Evolutionary conservation across 2,888 invertebrate species (phyloP).

Genomic region (Sesamia inferens): DNA sequence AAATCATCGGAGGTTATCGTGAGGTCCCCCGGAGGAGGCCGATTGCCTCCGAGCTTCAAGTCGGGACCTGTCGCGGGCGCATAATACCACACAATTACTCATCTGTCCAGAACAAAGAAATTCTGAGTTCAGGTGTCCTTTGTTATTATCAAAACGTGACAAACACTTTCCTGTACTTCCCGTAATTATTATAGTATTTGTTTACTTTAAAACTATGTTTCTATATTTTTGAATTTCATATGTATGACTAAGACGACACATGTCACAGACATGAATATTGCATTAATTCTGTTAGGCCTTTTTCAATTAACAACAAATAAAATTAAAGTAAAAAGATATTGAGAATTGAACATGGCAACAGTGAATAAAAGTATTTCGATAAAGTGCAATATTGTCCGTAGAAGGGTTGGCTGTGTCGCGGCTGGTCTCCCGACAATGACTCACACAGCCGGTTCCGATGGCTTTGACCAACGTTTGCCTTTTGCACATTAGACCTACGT

Average conservation of each 20-base stretch:
- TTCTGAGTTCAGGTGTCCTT: constrained; percentile 57
- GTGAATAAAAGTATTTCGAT: constrained; percentile 43
- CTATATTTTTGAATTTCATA: background rate
- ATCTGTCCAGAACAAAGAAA: constrained; percentile 63
- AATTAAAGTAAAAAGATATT: background rate
- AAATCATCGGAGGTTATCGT: constrained; percentile 78
- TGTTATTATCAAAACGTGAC: constrained; percentile 39
- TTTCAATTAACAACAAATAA: constrained; percentile 10
- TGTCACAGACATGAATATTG: background rate
- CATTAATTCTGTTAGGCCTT: background rate
- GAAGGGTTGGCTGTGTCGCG: constrained; percentile 65
- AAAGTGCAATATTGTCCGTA: constrained; percentile 58
- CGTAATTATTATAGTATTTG: constrained; percentile 3
- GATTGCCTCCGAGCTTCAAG: constrained; percentile 78
- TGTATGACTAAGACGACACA: too few species aligned
- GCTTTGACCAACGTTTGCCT: constrained; percentile 66
- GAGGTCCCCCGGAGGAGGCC: constrained; percentile 74
- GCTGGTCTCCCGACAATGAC: constrained; percentile 71
- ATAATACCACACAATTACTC: constrained; percentile 70
- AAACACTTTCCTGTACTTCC: constrained; percentile 24
- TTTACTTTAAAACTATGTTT: background rate
- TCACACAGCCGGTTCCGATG: constrained; percentile 77
- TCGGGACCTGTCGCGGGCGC: constrained; percentile 82
- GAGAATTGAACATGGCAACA: constrained; percentile 18
- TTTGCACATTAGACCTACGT: constrained; percentile 61